Percentiles rank a stretch among this genome's conserved stretches.
Conservation (phyloP, 2,113 vertebrate species). For the Pontoporia blainvillei region DNA sequence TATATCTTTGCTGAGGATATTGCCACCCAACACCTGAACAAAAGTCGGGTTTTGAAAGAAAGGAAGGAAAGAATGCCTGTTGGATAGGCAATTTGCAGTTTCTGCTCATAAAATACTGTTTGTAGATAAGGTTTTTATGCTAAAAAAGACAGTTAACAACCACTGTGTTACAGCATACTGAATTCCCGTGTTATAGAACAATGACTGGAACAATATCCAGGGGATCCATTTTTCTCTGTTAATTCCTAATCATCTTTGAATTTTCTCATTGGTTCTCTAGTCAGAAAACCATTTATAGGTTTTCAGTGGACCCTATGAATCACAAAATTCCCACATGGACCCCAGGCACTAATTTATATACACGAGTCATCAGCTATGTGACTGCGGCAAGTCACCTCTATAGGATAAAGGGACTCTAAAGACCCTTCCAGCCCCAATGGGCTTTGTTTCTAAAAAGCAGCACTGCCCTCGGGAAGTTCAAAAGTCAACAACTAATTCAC, state of each 20-base stretch:
- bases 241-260: background rate
- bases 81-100: background rate
- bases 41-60: background rate
- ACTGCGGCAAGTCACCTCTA: background rate
- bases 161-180: background rate
- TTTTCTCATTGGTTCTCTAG: background rate
- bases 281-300: background rate
- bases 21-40: background rate
- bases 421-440: background rate
- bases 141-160: background rate
- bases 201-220: background rate
- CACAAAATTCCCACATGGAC: background rate
- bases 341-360: background rate
- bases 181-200: background rate
- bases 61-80: background rate
- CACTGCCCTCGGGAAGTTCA: background rate
- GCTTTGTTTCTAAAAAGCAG: background rate
- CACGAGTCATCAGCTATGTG: background rate
- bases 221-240: background rate
- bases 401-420: background rate
- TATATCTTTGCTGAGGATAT: background rate
- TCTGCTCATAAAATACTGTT: background rate
- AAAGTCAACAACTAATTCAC: background rate
- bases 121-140: background rate
- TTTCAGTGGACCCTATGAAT: background rate